Conservation (phyloP, 1,140 invertebrate species). For the Adoxophyes honmai region DNA sequence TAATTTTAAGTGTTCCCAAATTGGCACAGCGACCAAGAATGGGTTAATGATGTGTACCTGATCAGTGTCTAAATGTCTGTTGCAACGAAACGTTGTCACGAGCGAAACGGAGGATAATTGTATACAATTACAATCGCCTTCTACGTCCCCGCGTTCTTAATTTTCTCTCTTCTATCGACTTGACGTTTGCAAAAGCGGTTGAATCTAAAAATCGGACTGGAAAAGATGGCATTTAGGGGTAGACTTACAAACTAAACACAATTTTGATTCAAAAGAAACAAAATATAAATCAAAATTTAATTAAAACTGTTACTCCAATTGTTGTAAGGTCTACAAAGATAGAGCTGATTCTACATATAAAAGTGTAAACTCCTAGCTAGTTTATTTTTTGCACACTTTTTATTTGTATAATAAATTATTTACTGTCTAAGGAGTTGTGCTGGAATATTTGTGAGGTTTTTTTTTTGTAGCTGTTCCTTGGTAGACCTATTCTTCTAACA, state of each 20-base stretch:
- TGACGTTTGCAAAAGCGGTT: neutral
- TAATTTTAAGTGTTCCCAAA: no score
- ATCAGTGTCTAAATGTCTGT: no score
- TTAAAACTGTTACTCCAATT: neutral
- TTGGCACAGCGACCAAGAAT: no score
- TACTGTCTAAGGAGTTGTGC: no score
- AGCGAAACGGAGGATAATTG: neutral
- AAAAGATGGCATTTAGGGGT: neutral
- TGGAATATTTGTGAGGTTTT: no score
- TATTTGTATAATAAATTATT: no score
- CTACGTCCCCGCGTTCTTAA: neutral
- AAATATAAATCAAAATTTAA: neutral
- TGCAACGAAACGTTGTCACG: neutral
- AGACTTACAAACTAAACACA: constrained; percentile 11
- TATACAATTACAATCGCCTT: neutral
- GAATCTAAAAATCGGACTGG: neutral
- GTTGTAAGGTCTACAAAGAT: neutral
- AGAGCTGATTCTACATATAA: neutral
- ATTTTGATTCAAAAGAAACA: constrained; percentile 9
- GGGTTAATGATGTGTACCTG: constrained; percentile 4
- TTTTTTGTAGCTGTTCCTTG: no score
- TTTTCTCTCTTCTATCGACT: neutral
- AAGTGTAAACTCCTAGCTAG: no score
- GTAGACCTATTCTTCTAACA: no score
- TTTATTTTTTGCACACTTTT: no score